Conservation (phyloP, 1,140 invertebrate genomes). For the Pseudomyrmex sp. region DNA sequence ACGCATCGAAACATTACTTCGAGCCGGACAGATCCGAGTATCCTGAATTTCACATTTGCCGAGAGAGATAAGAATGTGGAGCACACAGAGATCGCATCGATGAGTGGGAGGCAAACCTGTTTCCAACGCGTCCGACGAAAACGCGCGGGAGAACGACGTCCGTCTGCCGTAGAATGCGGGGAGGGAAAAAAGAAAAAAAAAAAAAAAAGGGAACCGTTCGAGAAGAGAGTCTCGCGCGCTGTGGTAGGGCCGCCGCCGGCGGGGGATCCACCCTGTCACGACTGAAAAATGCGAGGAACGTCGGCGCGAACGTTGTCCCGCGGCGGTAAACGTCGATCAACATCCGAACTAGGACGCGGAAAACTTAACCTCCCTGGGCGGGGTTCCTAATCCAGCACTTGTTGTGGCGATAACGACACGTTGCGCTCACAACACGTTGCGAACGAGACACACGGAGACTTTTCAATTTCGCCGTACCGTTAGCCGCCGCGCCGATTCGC, state of each 20-base stretch:
- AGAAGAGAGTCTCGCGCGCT: not conserved
- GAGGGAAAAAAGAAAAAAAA: not conserved
- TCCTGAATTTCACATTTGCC: slow-evolving; percentile 63
- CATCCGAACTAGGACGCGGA: slow-evolving; percentile 10
- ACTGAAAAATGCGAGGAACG: slow-evolving; percentile 42
- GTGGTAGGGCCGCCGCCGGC: too few species aligned
- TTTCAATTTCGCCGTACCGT: slow-evolving; percentile 53
- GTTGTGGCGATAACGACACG: not conserved
- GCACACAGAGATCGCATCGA: slow-evolving; percentile 10
- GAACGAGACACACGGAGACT: not conserved
- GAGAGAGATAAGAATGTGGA: slow-evolving; percentile 61
- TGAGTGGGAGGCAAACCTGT: slow-evolving; percentile 57
- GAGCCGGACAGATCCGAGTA: slow-evolving; percentile 1
- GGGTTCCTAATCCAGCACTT: not conserved
- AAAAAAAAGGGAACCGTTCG: not conserved
- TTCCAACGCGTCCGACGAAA: slow-evolving; percentile 28
- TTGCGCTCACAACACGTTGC: not conserved
- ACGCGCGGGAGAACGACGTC: slow-evolving; percentile 7
- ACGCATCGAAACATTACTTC: not conserved
- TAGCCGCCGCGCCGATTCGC: not conserved
- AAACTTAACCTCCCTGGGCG: not conserved
- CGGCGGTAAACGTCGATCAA: slow-evolving; percentile 16
- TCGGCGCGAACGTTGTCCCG: not conserved
- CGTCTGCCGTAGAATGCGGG: not conserved
- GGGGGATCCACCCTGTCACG: slow-evolving; percentile 30